These are phyloP conservation scores for Hypocryptadius cinnamomeus DNA, from an alignment of 2,113 vertebrate genomes.

Conservation along the genomic window DNA sequence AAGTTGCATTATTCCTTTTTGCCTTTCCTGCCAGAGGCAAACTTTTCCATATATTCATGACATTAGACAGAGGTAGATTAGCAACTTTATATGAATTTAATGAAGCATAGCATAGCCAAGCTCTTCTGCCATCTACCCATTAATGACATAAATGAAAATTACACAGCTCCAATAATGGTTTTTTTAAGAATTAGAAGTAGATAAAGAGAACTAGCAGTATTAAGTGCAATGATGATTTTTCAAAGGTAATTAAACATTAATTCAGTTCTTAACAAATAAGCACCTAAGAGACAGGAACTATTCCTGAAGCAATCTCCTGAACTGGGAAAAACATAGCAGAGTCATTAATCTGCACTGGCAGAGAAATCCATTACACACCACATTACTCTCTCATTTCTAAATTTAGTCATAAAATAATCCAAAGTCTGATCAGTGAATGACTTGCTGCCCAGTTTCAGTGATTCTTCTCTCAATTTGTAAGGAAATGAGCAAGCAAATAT, in stretches of 20 bases:
- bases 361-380: slow-evolving; percentile 30
- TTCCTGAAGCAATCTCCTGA: neutral
- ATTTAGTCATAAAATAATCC: neutral
- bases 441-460: neutral
- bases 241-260: slow-evolving; percentile 13
- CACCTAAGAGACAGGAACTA: neutral
- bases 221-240: neutral
- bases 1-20: slow-evolving; percentile 46
- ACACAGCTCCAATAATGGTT: neutral
- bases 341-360: slow-evolving; percentile 21
- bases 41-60: slow-evolving; percentile 52
- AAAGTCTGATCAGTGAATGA: neutral
- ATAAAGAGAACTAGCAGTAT: neutral
- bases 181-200: neutral
- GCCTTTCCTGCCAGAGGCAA: slow-evolving; percentile 41
- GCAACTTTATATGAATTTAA: slow-evolving; percentile 46
- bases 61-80: slow-evolving; percentile 45
- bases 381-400: neutral
- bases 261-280: slow-evolving; percentile 9
- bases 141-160: slow-evolving; percentile 13
- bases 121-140: neutral
- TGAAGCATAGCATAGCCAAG: slow-evolving; percentile 22
- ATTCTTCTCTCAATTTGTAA: neutral
- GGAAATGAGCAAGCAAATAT: neutral
- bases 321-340: neutral